Percentiles rank a stretch among this genome's conserved stretches.
phyloP scores from a whole-genome alignment of 2,113 vertebrate genomes.

The Periophthalmodon schlosseri region DNA sequence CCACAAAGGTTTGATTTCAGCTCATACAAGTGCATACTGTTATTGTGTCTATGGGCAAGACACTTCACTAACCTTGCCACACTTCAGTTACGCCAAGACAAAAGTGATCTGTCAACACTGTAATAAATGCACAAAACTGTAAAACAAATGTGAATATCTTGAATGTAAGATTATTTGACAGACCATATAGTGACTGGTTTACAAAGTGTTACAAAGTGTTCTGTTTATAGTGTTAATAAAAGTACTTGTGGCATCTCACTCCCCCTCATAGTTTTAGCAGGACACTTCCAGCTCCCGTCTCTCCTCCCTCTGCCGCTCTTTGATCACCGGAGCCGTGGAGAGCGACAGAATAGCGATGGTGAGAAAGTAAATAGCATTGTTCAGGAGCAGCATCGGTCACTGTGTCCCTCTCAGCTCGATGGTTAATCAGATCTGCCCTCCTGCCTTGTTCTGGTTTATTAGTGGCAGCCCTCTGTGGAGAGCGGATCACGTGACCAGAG shows the following conservation, averaged over 20 bases:
- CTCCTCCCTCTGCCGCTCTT: conserved; percentile 40
- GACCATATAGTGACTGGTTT: too few species aligned
- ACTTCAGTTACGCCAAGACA: too few species aligned
- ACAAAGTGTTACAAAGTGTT: not conserved
- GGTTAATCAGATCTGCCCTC: conserved; percentile 69
- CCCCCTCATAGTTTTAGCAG: conserved; percentile 11
- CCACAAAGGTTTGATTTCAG: too few species aligned
- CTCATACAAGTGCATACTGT: too few species aligned
- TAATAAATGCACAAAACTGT: too few species aligned
- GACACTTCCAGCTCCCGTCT: conserved; percentile 13
- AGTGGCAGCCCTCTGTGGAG: conserved; percentile 41
- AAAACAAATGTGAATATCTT: too few species aligned
- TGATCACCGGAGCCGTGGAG: conserved; percentile 49
- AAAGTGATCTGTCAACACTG: too few species aligned
- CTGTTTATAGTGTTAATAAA: not conserved
- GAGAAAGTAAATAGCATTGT: conserved; percentile 52
- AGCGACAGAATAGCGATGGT: conserved; percentile 36
- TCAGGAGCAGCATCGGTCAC: conserved; percentile 61
- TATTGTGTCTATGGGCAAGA: too few species aligned
- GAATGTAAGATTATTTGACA: too few species aligned
- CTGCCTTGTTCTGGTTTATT: conserved; percentile 70
- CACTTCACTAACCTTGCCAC: too few species aligned
- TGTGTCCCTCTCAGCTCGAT: conserved; percentile 59
- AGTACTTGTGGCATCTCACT: conserved; percentile 26
- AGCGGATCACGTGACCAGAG: conserved; percentile 42